Percentiles rank a stretch among this genome's conserved stretches.
phyloP scores from a whole-genome alignment of 2,113 vertebrate genomes.

The Platichthys stellatus region DNA sequence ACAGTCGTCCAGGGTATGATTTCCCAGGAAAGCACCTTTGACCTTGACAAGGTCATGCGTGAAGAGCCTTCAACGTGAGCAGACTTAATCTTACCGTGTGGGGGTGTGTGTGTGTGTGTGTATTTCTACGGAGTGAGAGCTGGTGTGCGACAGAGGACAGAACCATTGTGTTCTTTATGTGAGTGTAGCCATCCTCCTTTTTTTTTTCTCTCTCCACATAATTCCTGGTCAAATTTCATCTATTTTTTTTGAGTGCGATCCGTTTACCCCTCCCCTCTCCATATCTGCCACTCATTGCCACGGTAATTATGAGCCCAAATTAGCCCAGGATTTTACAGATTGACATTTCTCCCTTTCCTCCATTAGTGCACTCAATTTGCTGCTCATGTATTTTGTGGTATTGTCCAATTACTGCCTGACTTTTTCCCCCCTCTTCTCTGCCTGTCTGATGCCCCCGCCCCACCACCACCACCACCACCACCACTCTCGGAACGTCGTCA shows the following conservation, averaged over 20 bases:
- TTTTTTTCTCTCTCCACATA: neutral
- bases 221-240: slow-evolving; percentile 36
- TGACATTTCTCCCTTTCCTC: slow-evolving; percentile 55
- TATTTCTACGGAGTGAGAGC: neutral
- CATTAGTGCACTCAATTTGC: slow-evolving; percentile 47
- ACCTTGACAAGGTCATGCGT: slow-evolving; percentile 48
- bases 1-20: slow-evolving; percentile 30
- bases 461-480: neutral
- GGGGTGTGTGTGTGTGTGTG: neutral
- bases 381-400: slow-evolving; percentile 30
- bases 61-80: slow-evolving; percentile 28
- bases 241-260: slow-evolving; percentile 10
- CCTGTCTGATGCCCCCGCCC: neutral
- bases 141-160: neutral
- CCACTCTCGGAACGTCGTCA: neutral
- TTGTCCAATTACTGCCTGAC: slow-evolving; percentile 45
- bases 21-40: slow-evolving; percentile 47
- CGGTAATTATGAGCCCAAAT: slow-evolving; percentile 52
- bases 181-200: neutral
- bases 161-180: neutral
- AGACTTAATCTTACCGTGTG: slow-evolving; percentile 21
- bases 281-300: slow-evolving; percentile 35
- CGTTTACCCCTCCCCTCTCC: neutral
- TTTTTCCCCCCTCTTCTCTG: neutral
- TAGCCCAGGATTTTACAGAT: slow-evolving; percentile 50